Evolutionary conservation across 2,888 invertebrate species (phyloP).

Genomic region (Argynnis bischoffii): DNA sequence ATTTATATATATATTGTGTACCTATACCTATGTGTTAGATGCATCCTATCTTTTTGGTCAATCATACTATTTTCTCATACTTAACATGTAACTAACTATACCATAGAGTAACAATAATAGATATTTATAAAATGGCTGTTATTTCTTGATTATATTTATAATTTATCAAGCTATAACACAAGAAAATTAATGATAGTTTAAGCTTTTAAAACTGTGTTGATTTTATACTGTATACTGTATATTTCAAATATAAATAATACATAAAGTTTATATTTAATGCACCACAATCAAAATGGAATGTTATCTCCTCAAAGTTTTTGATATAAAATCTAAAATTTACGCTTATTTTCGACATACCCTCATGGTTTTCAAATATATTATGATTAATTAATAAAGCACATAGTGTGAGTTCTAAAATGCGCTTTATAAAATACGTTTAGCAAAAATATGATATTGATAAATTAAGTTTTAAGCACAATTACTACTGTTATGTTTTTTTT

Average conservation of each 20-base stretch:
- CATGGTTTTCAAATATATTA: background rate
- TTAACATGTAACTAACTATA: too few species aligned
- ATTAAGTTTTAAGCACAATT: constrained; percentile 6
- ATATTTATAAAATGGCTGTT: background rate
- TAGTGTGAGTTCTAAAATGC: background rate
- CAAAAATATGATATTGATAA: background rate
- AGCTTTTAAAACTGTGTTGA: too few species aligned
- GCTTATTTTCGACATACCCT: constrained; percentile 4
- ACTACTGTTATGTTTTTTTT: constrained; percentile 21
- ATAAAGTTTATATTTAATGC: too few species aligned
- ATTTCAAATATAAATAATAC: background rate
- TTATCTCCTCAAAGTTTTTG: too few species aligned
- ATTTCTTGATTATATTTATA: background rate
- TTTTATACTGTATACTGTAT: background rate
- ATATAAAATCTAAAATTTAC: background rate
- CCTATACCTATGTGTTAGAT: too few species aligned
- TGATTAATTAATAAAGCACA: background rate
- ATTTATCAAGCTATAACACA: too few species aligned
- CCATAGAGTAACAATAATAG: background rate
- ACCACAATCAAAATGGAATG: too few species aligned
- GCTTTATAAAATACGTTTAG: background rate
- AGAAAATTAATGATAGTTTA: too few species aligned
- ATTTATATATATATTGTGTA: too few species aligned
- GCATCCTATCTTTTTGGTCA: too few species aligned
- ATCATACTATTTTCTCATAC: too few species aligned